Evolutionary conservation across 2,113 vertebrate genomes (phyloP), one percentile per base, ranked within the genome.

Genomic region (Aplodontia rufa): DNA sequence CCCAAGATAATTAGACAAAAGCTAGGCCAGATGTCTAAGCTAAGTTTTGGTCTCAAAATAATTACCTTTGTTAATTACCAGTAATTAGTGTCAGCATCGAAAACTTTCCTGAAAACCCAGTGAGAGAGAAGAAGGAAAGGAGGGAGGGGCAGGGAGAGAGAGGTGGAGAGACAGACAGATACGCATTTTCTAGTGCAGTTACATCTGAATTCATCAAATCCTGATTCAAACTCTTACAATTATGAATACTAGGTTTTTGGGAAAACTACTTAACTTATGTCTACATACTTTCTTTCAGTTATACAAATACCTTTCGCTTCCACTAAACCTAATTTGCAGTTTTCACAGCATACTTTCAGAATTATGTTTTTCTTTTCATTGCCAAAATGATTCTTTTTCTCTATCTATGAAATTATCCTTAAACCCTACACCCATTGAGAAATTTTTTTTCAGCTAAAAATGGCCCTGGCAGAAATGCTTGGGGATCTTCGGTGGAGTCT

Each of bases 61-160:
- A 98, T 10, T 90, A 96, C 91, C 94, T 97, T 97, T 97, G 93
- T 95, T 98, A 97, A 98, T 98, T 97, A 96, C 58, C 82, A 94
- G 96, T 96, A 97, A 96, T 97, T 97, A 97, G 82, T 96, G 96
- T 97, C 92, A 97, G 74, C 85, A 96, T 84, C 78, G 53, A 87
- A 94, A 90, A 84, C 35, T 94, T 93, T 81, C 74, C 86, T 86
- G 51, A 96, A 94, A 96, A 79, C 37, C 83, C 69, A 87, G 78
- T 19, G 66, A 84, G 62, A 66, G 32, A n/a, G 49, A 45, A 47
- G 10, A 8, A 16, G 35, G 8, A 24, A 2, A 7, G 19, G 20
- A 53, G 19, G 55, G 9, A 17, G 2, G 1, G 42, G 24, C 32
- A 24, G 7, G 5, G 1, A 1, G 0, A 5, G 32, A 3, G n/a